phyloP scores from a whole-genome alignment of 2,113 vertebrate species.

The Amphiprion ocellaris region DNA sequence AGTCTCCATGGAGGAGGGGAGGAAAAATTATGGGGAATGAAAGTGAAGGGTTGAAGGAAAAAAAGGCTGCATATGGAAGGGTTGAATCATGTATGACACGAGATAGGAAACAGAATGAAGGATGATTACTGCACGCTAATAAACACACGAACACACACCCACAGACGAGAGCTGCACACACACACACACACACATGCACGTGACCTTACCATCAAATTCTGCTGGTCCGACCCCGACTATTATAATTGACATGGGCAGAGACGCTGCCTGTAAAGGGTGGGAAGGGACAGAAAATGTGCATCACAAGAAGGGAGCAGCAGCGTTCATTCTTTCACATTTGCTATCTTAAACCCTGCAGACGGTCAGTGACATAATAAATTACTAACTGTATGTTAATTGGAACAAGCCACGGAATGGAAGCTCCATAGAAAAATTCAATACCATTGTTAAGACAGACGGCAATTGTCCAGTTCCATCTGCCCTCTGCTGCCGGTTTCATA shows the following conservation, averaged over 20 bases:
- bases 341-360: conserved; percentile 61
- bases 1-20: conserved; percentile 2
- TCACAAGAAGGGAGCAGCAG: conserved; percentile 26
- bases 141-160: conserved; percentile 28
- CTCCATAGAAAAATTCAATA: conserved; percentile 21
- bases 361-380: conserved; percentile 41
- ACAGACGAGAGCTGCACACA: conserved; percentile 7
- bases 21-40: conserved; percentile 18
- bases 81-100: conserved; percentile 59
- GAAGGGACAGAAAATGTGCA: conserved; percentile 48
- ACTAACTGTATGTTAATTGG: conserved; percentile 22
- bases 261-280: conserved; percentile 87
- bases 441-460: conserved; percentile 22
- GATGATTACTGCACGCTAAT: conserved; percentile 53
- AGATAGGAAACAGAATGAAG: conserved; percentile 57
- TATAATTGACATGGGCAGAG: conserved; percentile 98
- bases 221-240: conserved; percentile 98
- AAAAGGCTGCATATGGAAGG: conserved; percentile 26
- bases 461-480: conserved; percentile 32
- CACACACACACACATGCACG: background rate
- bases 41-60: conserved; percentile 33
- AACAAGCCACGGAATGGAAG: conserved; percentile 12
- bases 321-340: conserved; percentile 19
- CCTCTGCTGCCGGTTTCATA: conserved; percentile 6
- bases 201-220: conserved; percentile 93